Evolutionary conservation across 2,113 vertebrate species (phyloP), one percentile per base, ranked within the genome.

Genomic region (Erythrocebus patas): DNA sequence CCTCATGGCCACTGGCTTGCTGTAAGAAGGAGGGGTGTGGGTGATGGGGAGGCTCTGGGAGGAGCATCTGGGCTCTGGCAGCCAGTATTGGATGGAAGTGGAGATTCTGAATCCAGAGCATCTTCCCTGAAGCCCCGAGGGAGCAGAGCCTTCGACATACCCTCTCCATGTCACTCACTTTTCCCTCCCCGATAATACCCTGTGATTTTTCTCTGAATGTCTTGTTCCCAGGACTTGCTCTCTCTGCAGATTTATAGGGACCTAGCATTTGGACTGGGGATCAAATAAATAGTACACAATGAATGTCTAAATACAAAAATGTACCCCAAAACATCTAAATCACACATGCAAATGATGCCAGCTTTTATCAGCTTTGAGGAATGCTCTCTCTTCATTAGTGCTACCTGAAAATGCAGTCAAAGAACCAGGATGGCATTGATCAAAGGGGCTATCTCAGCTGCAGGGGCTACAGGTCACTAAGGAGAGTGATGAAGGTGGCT

Each of bases 251-350:
- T 81, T 80, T 40, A 80, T 12, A 55, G 23, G 48, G n/a, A 59
- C 8, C 7, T 95, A 45, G 30, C 18, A 50, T 72, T 90, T 88
- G 80, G 92, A 59, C 38, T 27, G 40, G n/a, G 23, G 17, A 18
- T 57, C 66, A 72, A n/a, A 95, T 68, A 45, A 95, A 90, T n/a
- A 70, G 14, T 23, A 95, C 55, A 76, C 38, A 93, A 32, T 59
- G 76, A 50, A 76, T 72, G 55, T 48, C 85, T 52, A 88, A 64
- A 75, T 45, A 48, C 20, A 91, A 76, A 90, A 66, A 22, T 70
- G 32, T 93, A 38, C n/a, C 50, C 80, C 35, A 48, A 90, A 96
- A 70, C 64, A 83, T 80, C 32, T 38, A 83, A 83, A 59, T 13
- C 43, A 81, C 50, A 61, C 22, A 82, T 72, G 48, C 40, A 89